phyloP scores from a whole-genome alignment of 2,888 invertebrate species.

The Agrenia bidenticulata region DNA sequence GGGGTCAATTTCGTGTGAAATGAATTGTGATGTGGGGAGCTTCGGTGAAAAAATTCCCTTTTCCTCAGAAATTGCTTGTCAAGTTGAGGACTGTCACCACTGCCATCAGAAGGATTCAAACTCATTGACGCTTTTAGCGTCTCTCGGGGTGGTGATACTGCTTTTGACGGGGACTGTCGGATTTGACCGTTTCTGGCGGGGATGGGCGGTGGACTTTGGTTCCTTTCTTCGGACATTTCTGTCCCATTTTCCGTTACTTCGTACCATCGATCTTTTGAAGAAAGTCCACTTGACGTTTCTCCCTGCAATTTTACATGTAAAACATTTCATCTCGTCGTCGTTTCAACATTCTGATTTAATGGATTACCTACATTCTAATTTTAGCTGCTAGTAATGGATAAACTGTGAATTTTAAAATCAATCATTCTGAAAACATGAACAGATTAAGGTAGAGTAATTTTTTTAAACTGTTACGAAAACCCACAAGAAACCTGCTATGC shows the following conservation, averaged over 20 bases:
- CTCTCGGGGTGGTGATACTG: conserved; percentile 10
- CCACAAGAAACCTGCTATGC: no score
- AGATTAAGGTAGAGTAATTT: no score
- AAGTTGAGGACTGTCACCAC: not conserved
- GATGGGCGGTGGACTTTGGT: conserved; percentile 47
- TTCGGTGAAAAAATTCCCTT: conserved; percentile 48
- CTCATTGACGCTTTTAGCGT: not conserved
- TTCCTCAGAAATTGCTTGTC: no score
- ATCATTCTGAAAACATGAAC: no score
- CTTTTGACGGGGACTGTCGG: not conserved
- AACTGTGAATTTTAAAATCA: no score
- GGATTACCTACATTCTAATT: no score
- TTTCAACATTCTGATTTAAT: conserved; percentile 52
- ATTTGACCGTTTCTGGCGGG: conserved; percentile 41
- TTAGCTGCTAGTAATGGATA: no score
- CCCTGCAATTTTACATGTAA: no score
- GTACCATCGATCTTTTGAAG: conserved; percentile 59
- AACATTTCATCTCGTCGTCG: conserved; percentile 64
- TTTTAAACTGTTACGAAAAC: no score
- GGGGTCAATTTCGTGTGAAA: conserved; percentile 50
- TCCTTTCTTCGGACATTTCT: no score
- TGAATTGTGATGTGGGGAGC: conserved; percentile 49
- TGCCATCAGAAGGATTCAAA: no score
- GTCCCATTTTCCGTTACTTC: conserved; percentile 54
- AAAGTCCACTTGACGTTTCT: conserved; percentile 67